phyloP scores from a whole-genome alignment of 2,888 invertebrate species.

The Leucania comma region DNA sequence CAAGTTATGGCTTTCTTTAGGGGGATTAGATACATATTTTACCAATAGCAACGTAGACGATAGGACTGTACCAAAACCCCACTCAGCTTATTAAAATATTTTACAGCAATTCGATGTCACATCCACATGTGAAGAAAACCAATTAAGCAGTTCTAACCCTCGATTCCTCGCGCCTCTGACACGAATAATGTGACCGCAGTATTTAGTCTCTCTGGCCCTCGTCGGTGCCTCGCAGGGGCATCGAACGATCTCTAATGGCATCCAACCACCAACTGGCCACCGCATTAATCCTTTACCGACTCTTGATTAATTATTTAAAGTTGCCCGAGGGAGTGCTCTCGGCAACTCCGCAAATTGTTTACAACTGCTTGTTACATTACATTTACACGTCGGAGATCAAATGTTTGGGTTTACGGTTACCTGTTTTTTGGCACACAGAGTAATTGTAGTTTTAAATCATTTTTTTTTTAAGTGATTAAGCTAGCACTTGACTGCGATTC shows the following conservation, averaged over 20 bases:
- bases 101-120: conserved; percentile 51
- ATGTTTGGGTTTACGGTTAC: conserved; percentile 40
- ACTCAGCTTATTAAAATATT: conserved; percentile 45
- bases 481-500: no score
- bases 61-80: background rate
- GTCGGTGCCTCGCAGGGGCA: conserved; percentile 71
- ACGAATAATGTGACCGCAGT: conserved; percentile 86
- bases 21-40: background rate
- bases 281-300: conserved; percentile 89
- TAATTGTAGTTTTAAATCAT: no score
- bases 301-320: conserved; percentile 90
- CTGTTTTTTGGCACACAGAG: conserved; percentile 26
- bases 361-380: conserved; percentile 73
- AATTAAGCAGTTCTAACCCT: conserved; percentile 72
- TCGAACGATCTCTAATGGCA: conserved; percentile 89
- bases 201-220: conserved; percentile 79
- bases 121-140: conserved; percentile 66
- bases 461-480: no score
- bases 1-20: background rate
- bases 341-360: conserved; percentile 83
- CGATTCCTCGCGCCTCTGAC: conserved; percentile 71
- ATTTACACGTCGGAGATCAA: conserved; percentile 59
- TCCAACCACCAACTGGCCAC: conserved; percentile 89
- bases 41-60: no score
- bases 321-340: conserved; percentile 78